A percentile compares a stretch with the other conserved stretches of the same genome.
Evolutionary conservation across 2,113 vertebrate species (phyloP).

Genomic region (Rhipidura dahli): DNA sequence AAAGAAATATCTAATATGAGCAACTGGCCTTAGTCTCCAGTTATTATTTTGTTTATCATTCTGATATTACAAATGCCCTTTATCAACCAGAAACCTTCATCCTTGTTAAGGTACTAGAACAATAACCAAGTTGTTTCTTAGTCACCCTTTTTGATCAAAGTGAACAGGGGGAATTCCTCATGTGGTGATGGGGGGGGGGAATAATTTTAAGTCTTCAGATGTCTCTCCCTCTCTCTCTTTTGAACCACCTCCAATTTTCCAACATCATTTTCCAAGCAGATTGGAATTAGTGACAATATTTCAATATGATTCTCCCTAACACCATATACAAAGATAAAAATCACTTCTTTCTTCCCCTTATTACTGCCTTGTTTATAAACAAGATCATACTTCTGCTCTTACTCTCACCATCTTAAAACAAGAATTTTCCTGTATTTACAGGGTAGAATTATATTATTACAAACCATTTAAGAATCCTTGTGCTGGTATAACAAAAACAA

Average conservation of each 20-base stretch:
- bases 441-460: not conserved
- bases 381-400: not conserved
- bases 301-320: not conserved
- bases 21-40: not conserved
- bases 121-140: not conserved
- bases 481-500: not conserved
- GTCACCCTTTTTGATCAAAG: not conserved
- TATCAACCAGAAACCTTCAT: not conserved
- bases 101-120: not conserved
- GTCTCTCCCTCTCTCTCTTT: not conserved
- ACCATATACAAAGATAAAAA: not conserved
- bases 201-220: not conserved
- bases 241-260: constrained; percentile 14
- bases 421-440: not conserved
- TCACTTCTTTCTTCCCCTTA: not conserved
- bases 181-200: not conserved
- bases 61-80: not conserved
- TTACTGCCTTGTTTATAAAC: not conserved
- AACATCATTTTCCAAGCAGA: not conserved
- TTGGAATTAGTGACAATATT: not conserved
- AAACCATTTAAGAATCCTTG: not conserved
- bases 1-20: not conserved
- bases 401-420: not conserved
- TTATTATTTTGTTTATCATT: not conserved
- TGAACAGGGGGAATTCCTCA: constrained; percentile 22